Conservation (phyloP, 2,888 invertebrate genomes). For the Lypha dubia region DNA sequence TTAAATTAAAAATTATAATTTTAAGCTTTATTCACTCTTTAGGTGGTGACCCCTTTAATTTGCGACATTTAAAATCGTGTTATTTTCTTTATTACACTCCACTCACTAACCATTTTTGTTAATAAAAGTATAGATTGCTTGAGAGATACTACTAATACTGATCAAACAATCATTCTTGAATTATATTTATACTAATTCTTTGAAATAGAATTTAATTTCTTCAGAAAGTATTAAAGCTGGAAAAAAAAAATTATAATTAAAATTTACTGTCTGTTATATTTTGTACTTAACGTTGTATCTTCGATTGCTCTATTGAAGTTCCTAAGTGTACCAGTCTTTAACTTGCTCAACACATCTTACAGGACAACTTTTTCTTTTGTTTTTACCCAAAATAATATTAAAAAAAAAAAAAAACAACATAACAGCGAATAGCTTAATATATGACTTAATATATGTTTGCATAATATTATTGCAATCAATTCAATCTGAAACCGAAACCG, state of each 20-base stretch:
- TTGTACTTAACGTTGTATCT: conserved; percentile 16
- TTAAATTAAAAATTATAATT: too few species aligned
- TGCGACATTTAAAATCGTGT: conserved; percentile 50
- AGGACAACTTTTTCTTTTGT: conserved; percentile 45
- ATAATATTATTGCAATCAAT: conserved; percentile 49
- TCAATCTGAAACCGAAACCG: conserved; percentile 46
- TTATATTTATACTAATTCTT: conserved; percentile 54
- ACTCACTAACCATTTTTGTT: conserved; percentile 63
- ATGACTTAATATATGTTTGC: conserved; percentile 18
- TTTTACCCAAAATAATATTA: not conserved
- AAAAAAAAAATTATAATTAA: too few species aligned
- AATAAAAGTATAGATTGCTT: conserved; percentile 61
- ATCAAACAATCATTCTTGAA: conserved; percentile 3
- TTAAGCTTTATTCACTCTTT: too few species aligned
- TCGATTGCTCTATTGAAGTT: conserved; percentile 21
- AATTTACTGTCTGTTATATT: not conserved
- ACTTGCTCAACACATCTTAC: not conserved
- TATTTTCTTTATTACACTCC: conserved; percentile 52
- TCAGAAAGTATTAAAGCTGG: not conserved
- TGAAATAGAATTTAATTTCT: not conserved
- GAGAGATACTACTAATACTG: conserved; percentile 75
- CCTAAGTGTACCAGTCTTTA: not conserved
- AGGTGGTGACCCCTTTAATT: not conserved
- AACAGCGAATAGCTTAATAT: not conserved
- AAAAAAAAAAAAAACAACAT: conserved; percentile 3